Conservation (phyloP, 1,140 invertebrate species). For the Popillia japonica region DNA sequence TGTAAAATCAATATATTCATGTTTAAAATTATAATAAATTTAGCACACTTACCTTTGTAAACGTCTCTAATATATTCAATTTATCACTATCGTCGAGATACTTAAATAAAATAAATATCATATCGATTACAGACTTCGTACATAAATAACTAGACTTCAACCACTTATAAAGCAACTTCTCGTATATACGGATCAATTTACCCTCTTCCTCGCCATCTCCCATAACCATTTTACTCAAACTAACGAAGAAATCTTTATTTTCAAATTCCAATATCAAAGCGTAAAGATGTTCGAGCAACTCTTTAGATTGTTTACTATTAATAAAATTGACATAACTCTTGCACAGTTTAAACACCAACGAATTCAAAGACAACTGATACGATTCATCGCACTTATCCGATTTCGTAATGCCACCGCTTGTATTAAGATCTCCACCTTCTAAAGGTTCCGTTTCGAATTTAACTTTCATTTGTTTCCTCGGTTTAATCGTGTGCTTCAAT, state of each 20-base stretch:
- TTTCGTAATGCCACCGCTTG: conserved; percentile 4
- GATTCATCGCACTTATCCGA: conserved; percentile 40
- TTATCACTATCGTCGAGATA: conserved; percentile 63
- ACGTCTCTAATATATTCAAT: conserved; percentile 62
- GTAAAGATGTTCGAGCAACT: conserved; percentile 59
- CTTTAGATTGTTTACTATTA: conserved; percentile 55
- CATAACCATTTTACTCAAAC: conserved; percentile 55
- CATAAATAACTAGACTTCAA: conserved; percentile 60
- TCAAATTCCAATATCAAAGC: conserved; percentile 62
- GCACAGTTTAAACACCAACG: conserved; percentile 64
- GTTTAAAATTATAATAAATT: too few species aligned
- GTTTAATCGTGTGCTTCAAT: conserved; percentile 54
- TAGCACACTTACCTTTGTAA: conserved; percentile 64
- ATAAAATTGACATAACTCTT: conserved; percentile 63
- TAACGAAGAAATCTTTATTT: conserved; percentile 58
- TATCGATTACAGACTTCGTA: conserved; percentile 63
- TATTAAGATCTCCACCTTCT: conserved; percentile 17
- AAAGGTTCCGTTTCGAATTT: conserved; percentile 50
- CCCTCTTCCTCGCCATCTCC: conserved; percentile 47
- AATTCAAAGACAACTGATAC: conserved; percentile 60
- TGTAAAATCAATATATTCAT: conserved; percentile 30
- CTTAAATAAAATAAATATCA: conserved; percentile 68
- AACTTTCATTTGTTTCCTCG: conserved; percentile 55
- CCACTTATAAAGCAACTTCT: conserved; percentile 63
- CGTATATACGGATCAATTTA: conserved; percentile 62